phyloP scores from a whole-genome alignment of 2,888 invertebrate species.

The Drosophila peninsularis region DNA sequence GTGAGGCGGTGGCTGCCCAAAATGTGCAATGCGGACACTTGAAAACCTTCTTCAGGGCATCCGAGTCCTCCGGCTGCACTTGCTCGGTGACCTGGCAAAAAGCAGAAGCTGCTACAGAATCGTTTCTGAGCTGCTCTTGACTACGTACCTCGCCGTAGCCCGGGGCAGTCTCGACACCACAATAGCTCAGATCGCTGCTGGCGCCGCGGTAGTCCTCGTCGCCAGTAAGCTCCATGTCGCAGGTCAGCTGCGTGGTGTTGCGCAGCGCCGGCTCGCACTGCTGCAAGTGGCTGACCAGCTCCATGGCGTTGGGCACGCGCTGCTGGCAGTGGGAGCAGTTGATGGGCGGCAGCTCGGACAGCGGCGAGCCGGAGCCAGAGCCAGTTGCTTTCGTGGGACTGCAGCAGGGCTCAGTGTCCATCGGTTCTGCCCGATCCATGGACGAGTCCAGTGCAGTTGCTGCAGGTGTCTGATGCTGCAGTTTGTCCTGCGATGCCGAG shows the following conservation, averaged over 20 bases:
- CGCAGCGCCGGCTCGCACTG: conserved; percentile 40
- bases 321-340: conserved; percentile 57
- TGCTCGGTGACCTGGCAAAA: conserved; percentile 84
- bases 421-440: neutral
- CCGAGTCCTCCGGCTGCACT: conserved; percentile 87
- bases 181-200: conserved; percentile 83
- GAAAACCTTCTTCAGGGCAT: conserved; percentile 91
- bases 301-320: conserved; percentile 43
- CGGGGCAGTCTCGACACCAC: conserved; percentile 85
- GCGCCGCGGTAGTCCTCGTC: conserved; percentile 57
- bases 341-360: conserved; percentile 23
- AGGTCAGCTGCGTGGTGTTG: conserved; percentile 38
- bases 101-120: neutral
- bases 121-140: neutral
- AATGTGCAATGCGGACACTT: conserved; percentile 96
- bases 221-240: conserved; percentile 36
- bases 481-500: conserved; percentile 83
- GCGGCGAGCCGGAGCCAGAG: neutral
- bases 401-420: neutral
- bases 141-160: conserved; percentile 85
- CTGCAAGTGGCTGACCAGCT: conserved; percentile 56
- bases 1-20: conserved; percentile 96
- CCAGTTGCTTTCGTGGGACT: neutral
- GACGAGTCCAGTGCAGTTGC: neutral
- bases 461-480: neutral